Percentiles rank a stretch among this genome's conserved stretches.
Conservation (phyloP, 2,113 vertebrate genomes). For the Microcebus murinus region DNA sequence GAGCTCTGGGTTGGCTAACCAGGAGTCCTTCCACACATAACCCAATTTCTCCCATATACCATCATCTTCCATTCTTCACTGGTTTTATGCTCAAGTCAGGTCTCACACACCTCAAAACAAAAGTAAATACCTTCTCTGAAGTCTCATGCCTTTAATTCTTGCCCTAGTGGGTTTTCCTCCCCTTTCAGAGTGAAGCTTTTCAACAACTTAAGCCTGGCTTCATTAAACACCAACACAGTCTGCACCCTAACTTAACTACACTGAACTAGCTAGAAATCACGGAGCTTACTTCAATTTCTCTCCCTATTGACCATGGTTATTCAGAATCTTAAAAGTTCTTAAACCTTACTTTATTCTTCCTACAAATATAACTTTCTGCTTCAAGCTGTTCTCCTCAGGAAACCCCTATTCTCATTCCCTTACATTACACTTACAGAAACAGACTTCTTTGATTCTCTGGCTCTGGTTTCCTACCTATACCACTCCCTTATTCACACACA, state of each 20-base stretch:
- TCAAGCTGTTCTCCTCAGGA: constrained; percentile 31
- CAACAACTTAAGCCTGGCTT: background rate
- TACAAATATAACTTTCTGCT: constrained; percentile 35
- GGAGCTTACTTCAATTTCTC: background rate
- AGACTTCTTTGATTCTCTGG: background rate
- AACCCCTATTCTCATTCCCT: background rate
- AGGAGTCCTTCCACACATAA: background rate
- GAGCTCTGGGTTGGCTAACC: background rate
- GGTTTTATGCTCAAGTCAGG: background rate
- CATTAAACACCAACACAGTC: background rate
- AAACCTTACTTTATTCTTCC: background rate
- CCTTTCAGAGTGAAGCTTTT: background rate
- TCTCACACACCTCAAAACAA: background rate
- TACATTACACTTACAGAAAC: background rate
- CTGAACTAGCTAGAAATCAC: background rate
- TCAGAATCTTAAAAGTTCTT: background rate
- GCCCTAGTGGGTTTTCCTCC: background rate
- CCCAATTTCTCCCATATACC: background rate
- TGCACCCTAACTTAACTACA: background rate
- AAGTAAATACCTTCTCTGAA: background rate
- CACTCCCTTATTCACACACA: constrained; percentile 45
- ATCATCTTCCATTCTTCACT: background rate
- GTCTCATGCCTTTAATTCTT: background rate
- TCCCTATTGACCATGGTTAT: background rate
- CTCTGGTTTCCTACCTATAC: background rate